Evolutionary conservation across 2,113 vertebrate genomes (phyloP), one percentile per base, ranked within the genome.

Genomic region (Paramisgurnus dabryanus): DNA sequence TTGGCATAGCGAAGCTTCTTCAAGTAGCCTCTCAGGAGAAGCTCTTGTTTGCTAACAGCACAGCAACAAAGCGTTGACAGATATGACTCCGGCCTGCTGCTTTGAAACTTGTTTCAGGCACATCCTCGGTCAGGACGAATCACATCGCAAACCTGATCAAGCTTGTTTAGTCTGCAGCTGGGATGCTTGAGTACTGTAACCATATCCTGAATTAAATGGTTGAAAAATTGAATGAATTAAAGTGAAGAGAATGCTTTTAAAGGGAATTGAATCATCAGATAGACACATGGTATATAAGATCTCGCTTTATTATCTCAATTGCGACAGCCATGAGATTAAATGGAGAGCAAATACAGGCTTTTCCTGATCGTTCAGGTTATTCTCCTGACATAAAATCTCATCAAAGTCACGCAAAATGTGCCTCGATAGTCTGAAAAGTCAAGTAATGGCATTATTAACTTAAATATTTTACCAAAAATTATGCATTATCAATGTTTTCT

Each of bases 1-100:
- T 77, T 77, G 75, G 75, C 75, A 66, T 9, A 41, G 47, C 3
- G 63, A 77, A 50, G 63, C 63, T 66, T 66, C 75, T 77, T 77
- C 75, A 77, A 65, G 75, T 66, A 77, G 75, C 49, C 63, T 77
- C 75, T 77, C 63, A 77, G 63, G 75, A 77, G 75, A 77, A 77
- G 47, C 66, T 77, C 75, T 50, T 77, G 75, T 77, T 77, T 77
- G 75, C 75, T 77, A 66, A 77, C 63, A 77, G 75, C 75, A 66
- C 63, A 40, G 61, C 63, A 77, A 77, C 75, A 76, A 76, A 65
- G 74, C 72, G 57, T 47, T 76, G 74, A 76, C 60, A 65, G 74
- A 76, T 53, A 66, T 18, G 75, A 77, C 75, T 77, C 75, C 40
- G 63, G 75, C 47, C 75, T 66, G 75, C 75, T 77, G 60, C 9